A percentile compares a stretch with the other conserved stretches of the same genome.
phyloP scores from a whole-genome alignment of 2,113 vertebrate genomes.

The Budorcas taxicolor region DNA sequence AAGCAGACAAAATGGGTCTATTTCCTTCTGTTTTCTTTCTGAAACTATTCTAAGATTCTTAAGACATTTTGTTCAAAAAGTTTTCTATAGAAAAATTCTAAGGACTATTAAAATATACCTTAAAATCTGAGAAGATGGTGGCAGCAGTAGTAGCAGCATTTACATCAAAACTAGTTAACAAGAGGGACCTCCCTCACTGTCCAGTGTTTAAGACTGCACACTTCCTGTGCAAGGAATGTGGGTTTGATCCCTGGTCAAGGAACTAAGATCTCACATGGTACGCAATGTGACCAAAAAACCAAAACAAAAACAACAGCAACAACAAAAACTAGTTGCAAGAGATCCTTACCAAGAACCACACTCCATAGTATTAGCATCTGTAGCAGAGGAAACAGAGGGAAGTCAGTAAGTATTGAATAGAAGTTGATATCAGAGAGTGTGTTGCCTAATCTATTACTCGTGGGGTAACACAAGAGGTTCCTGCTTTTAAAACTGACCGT shows the following conservation, averaged over 20 bases:
- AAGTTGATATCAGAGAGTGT: neutral
- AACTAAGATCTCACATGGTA: neutral
- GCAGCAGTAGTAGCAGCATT: neutral
- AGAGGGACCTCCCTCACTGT: neutral
- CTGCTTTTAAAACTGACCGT: neutral
- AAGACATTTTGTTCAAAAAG: slow-evolving; percentile 10
- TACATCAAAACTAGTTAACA: neutral
- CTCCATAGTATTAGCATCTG: neutral
- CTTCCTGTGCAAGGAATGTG: neutral
- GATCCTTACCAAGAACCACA: neutral
- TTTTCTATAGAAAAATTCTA: slow-evolving; percentile 2
- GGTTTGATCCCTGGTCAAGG: neutral
- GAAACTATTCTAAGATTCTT: neutral
- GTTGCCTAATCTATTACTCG: neutral
- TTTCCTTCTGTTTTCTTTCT: slow-evolving; percentile 6
- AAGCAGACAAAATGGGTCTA: slow-evolving; percentile 8
- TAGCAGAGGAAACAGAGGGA: neutral
- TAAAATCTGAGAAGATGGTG: neutral
- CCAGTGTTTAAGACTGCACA: neutral
- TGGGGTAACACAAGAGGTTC: neutral
- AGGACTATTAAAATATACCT: neutral
- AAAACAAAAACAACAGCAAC: neutral
- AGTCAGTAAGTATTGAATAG: neutral
- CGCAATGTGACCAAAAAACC: neutral
- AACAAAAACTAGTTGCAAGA: neutral